These are phyloP conservation scores for Limnephilus auricula DNA, from an alignment of 2,888 invertebrate species.

Conservation along the genomic window DNA sequence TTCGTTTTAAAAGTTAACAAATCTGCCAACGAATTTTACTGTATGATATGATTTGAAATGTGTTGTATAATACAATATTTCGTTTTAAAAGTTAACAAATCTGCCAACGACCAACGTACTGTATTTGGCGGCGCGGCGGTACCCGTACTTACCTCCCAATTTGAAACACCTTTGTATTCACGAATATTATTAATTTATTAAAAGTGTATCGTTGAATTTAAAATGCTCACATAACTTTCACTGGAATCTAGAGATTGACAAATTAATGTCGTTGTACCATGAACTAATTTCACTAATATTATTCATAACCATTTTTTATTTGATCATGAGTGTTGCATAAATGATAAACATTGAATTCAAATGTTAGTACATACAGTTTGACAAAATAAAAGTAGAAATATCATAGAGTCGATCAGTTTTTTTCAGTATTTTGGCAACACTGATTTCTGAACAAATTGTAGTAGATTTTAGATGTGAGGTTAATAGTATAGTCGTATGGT, in stretches of 20 bases:
- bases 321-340: neutral
- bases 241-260: neutral
- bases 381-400: neutral
- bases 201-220: neutral
- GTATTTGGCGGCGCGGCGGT: too few species aligned
- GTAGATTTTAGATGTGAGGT: too few species aligned
- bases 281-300: neutral
- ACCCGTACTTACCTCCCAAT: too few species aligned
- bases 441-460: neutral
- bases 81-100: too few species aligned
- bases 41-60: too few species aligned
- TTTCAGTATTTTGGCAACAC: neutral
- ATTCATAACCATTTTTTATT: neutral
- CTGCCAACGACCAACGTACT: too few species aligned
- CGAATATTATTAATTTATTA: neutral
- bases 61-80: too few species aligned
- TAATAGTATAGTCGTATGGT: too few species aligned
- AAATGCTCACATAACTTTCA: neutral
- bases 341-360: neutral
- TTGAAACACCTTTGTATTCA: too few species aligned
- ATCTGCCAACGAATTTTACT: too few species aligned
- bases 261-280: neutral
- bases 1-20: too few species aligned
- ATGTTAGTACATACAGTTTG: neutral
- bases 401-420: neutral